Evolutionary conservation across 2,797 vertebrate genomes (phyloP).

Genomic region (Manis javanica): DNA sequence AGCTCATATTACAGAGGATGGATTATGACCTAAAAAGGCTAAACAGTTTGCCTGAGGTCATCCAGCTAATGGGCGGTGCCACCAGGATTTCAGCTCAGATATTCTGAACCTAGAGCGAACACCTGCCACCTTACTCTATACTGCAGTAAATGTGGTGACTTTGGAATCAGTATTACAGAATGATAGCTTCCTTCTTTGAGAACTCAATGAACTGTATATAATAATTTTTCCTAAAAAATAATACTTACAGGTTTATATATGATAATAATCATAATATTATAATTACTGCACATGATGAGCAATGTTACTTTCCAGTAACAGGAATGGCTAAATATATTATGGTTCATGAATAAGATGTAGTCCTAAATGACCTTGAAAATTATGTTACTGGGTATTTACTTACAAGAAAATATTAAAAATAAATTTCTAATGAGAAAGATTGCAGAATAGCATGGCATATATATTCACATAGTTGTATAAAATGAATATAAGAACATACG

Average conservation of each 20-base stretch:
- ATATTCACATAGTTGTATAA: not conserved
- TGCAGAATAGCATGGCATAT: not conserved
- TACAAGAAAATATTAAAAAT: not conserved
- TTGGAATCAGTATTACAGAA: constrained; percentile 40
- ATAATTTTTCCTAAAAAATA: constrained; percentile 12
- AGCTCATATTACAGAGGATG: not conserved
- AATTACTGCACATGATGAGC: not conserved
- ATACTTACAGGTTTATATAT: not conserved
- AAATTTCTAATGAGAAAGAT: not conserved
- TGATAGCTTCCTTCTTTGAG: not conserved
- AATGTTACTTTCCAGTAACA: not conserved
- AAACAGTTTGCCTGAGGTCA: not conserved
- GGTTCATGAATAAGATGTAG: not conserved
- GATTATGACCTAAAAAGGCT: not conserved
- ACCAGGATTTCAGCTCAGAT: not conserved
- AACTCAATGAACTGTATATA: not conserved
- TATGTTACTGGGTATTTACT: constrained; percentile 1
- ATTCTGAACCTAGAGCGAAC: not conserved
- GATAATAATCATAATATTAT: not conserved
- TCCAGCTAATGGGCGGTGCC: not conserved
- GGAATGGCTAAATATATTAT: not conserved
- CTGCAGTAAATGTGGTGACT: not conserved
- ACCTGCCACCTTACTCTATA: not conserved
- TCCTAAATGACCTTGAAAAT: not conserved
- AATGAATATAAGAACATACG: not conserved